Percentiles rank a stretch among this genome's conserved stretches.
These are phyloP conservation scores for Oryzias curvinotus DNA, from an alignment of 2,113 vertebrate species.

Conservation along the genomic window DNA sequence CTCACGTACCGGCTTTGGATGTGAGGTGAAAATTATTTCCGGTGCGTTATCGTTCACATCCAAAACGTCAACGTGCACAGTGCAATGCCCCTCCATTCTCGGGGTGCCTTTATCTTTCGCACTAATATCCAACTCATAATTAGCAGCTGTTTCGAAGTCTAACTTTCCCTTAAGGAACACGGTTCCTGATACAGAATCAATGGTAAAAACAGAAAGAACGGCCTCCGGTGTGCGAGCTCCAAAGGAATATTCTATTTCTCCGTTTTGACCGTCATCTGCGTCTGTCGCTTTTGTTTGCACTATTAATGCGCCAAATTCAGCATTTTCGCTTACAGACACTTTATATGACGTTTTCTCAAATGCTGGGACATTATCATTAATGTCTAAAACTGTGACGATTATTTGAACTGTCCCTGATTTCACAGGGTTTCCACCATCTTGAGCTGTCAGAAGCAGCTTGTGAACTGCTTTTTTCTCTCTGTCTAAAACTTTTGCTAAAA, in stretches of 20 bases:
- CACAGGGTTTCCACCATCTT: slow-evolving; percentile 66
- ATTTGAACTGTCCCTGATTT: slow-evolving; percentile 63
- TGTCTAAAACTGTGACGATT: slow-evolving; percentile 70
- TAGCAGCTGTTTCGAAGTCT: slow-evolving; percentile 36
- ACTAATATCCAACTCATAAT: slow-evolving; percentile 62
- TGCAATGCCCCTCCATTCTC: slow-evolving; percentile 62
- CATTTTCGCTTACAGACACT: slow-evolving; percentile 41
- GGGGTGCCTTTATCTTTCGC: slow-evolving; percentile 75
- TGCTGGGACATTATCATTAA: slow-evolving; percentile 85
- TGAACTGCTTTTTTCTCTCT: slow-evolving; percentile 65
- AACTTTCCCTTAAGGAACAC: slow-evolving; percentile 73
- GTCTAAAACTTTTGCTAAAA: slow-evolving; percentile 71
- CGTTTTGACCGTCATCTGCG: slow-evolving; percentile 77
- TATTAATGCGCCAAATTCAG: slow-evolving; percentile 1
- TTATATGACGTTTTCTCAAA: slow-evolving; percentile 65
- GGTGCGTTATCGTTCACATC: slow-evolving; percentile 73
- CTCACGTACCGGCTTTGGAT: slow-evolving; percentile 52
- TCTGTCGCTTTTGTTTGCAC: slow-evolving; percentile 46
- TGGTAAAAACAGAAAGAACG: slow-evolving; percentile 48
- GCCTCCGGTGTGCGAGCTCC: slow-evolving; percentile 62
- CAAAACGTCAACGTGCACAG: slow-evolving; percentile 67
- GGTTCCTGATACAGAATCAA: slow-evolving; percentile 71
- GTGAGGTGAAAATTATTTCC: slow-evolving; percentile 70
- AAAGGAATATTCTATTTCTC: slow-evolving; percentile 75
- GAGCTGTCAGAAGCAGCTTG: slow-evolving; percentile 61